phyloP scores from a whole-genome alignment of 2,113 vertebrate genomes.

The Kryptolebias marmoratus region DNA sequence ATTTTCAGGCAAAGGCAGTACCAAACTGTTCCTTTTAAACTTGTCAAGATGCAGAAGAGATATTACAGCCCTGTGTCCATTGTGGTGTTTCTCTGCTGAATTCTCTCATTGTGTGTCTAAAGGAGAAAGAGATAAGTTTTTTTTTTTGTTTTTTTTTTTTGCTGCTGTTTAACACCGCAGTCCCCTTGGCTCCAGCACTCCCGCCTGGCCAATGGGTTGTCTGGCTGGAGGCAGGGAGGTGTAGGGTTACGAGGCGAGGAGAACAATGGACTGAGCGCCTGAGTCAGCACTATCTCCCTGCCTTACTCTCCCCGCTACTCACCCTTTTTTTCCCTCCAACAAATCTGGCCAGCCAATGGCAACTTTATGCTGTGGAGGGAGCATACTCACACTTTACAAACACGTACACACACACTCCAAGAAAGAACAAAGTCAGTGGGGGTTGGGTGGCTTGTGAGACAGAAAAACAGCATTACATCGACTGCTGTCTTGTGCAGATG shows the following conservation, averaged over 20 bases:
- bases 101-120: slow-evolving; percentile 72
- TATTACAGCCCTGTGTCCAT: slow-evolving; percentile 47
- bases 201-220: slow-evolving; percentile 62
- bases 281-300: slow-evolving; percentile 75
- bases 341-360: slow-evolving; percentile 65
- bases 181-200: slow-evolving; percentile 73
- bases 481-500: slow-evolving; percentile 65
- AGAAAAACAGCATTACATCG: slow-evolving; percentile 24
- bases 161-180: slow-evolving; percentile 71
- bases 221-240: slow-evolving; percentile 65
- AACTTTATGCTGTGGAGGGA: slow-evolving; percentile 57
- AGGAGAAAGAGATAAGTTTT: slow-evolving; percentile 72
- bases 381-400: slow-evolving; percentile 44
- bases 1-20: no score
- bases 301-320: slow-evolving; percentile 41
- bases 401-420: slow-evolving; percentile 27
- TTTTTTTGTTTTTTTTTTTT: slow-evolving; percentile 48
- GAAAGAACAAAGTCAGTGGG: slow-evolving; percentile 65
- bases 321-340: slow-evolving; percentile 67
- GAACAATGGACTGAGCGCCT: slow-evolving; percentile 75
- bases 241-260: slow-evolving; percentile 65
- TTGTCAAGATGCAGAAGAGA: slow-evolving; percentile 43
- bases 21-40: background rate
- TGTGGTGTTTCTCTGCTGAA: slow-evolving; percentile 61
- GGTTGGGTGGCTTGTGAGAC: slow-evolving; percentile 53